Base-by-base conservation (phyloP, 35 echinoderm and acorn worm genomes). In the Apostichopus californicus region DNA sequence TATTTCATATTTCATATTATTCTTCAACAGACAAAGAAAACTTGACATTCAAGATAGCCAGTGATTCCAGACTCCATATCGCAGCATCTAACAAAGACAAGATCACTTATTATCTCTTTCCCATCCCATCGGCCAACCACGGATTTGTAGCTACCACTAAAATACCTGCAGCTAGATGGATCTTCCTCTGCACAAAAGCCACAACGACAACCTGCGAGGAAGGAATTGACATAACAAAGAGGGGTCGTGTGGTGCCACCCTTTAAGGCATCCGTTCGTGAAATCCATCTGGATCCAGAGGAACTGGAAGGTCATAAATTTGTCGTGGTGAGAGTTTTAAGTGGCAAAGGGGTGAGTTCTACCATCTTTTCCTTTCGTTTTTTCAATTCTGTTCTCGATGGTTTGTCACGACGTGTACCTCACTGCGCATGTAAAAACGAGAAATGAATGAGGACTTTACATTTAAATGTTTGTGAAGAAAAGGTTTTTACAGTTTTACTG, bases 101-200 rank as follows among this genome's bases (percentile, higher is more conserved):
- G 92, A 58, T 65, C 14, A 66, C 57, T 20, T 92, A 98, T 77
- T 95, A 95, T 86, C 71, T 94, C 9, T 95, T 98, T 77, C 96
- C 94, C 13, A 56, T 98, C 17, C 89, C 90, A 78, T 83, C 61
- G 10, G 84, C 59, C 15, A 92, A 52, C 20, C 57, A 55, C 65
- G 60, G 80, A 56, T 98, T 98, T 71, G 83, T 93, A 55, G 85
- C 90, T 57, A 81, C 79, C 18, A 92, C 92, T 9, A 93, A 92
- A n/a, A 90, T 81, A 13, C 17, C 53, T 25, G 54, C 81, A 20
- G 83, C 55, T 5, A 73, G 81, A 15, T 95, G 96, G 94, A 79
- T 98, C 24, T 98, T 92, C 86, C 81, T 92, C n/a, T 98, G 96
- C 72, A 81, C 85, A 21, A 78, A 95, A 77, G 94, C 75, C 10